Evolutionary conservation across 2,797 vertebrate genomes (phyloP), one percentile per base, ranked within the genome.

Genomic region (Sandelia bainsii): DNA sequence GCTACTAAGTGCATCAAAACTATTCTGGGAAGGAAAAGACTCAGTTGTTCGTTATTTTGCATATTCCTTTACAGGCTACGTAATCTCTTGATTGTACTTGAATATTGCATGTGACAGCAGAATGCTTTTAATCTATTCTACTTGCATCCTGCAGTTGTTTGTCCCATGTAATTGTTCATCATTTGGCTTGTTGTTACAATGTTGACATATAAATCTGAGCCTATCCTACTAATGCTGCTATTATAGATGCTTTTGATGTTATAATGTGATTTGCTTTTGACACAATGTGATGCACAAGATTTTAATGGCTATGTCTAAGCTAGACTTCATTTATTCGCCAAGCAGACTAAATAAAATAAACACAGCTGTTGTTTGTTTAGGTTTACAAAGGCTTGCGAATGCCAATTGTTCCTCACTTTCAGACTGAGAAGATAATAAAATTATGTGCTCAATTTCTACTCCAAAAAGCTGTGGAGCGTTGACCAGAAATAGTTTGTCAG

Each of bases 301-400:
- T 83, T 71, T 66, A 80, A 79, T 69, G 62, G 39, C 49, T 45
- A 12, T 19, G 34, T 61, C 12, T 22, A 42, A 66, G 32, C 71
- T 66, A 37, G 37, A 57, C 27, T 63, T 62, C 22, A 77, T 81
- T 75, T 59, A 44, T 23, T 42, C 75, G 17, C 46, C 53, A 22
- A 60, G 34, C 51, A 64, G 68, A 71, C 25, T 63, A n/a, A n/a
- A n/a, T n/a, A n/a, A n/a, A n/a, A 70, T 59, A 61, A 81, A 85
- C 77, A 81, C 84, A 82, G 72, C 76, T 84, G 87, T 59, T 88
- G 80, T 72, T 81, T 80, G 79, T 84, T 85, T 85, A 64, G 72
- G 45, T 72, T 80, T 53, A 52, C 65, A 81, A 80, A 67, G 32
- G 52, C 62, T 79, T 32, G 19, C 29, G 29, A 68, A 54, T 70